phyloP scores from a whole-genome alignment of 2,113 vertebrate genomes.

The Arizona elegans region DNA sequence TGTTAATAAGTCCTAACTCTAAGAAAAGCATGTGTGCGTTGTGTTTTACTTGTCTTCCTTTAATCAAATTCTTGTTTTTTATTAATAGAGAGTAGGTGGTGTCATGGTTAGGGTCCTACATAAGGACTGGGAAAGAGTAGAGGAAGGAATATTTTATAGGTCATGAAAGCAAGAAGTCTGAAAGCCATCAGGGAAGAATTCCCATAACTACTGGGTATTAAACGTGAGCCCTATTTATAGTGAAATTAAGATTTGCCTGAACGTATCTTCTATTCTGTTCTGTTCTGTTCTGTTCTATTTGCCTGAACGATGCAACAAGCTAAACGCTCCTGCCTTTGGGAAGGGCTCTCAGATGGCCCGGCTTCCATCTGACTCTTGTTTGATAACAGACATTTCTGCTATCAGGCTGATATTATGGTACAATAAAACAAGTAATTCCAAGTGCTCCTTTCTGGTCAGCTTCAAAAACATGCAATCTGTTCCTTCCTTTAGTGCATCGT shows the following conservation, averaged over 20 bases:
- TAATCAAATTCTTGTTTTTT: not conserved
- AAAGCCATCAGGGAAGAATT: not conserved
- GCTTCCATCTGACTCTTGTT: not conserved
- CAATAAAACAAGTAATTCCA: not conserved
- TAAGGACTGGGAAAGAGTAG: not conserved
- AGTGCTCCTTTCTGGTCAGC: not conserved
- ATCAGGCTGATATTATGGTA: not conserved
- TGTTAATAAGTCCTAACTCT: not conserved
- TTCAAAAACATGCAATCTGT: conserved; percentile 13
- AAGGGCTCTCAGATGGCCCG: not conserved
- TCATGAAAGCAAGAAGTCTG: not conserved
- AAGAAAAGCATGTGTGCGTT: not conserved
- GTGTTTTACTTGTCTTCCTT: not conserved
- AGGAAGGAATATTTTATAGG: not conserved
- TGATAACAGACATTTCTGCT: not conserved
- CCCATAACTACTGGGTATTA: not conserved
- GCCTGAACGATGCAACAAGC: not conserved
- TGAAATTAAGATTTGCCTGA: not conserved
- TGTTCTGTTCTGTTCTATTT: not conserved
- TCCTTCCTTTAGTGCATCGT: conserved; percentile 9
- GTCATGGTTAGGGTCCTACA: not conserved
- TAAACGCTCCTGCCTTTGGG: not conserved
- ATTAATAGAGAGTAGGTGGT: not conserved
- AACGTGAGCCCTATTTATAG: not conserved
- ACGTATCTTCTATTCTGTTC: no score